Percentiles rank a stretch among this genome's conserved stretches.
Conservation (phyloP, 2,797 vertebrate species). For the Lagorchestes hirsutus region DNA sequence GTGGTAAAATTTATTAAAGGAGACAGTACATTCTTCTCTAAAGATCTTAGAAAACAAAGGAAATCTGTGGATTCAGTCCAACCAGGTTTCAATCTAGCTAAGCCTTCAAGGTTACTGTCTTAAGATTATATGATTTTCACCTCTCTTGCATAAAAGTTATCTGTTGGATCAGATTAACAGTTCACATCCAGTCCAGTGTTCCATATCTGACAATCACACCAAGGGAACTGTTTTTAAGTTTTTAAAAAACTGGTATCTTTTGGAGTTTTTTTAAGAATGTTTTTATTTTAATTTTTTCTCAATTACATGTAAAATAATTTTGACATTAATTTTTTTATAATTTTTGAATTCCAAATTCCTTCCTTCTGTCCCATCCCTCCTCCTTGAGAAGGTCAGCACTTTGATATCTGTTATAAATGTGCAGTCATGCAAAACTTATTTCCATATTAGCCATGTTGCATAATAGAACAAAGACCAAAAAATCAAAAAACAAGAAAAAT, state of each 20-base stretch:
- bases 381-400: not conserved
- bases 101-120: conserved; percentile 15
- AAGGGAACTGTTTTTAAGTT: not conserved
- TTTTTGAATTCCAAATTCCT: not conserved
- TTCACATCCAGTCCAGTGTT: not conserved
- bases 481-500: not conserved
- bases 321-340: not conserved
- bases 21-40: not conserved
- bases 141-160: not conserved
- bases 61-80: conserved; percentile 2
- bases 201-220: not conserved
- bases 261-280: not conserved
- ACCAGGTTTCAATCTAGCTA: not conserved
- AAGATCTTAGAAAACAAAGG: not conserved
- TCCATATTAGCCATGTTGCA: not conserved
- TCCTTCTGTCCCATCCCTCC: not conserved
- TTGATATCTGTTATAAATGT: not conserved
- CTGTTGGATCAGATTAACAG: not conserved
- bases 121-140: conserved; percentile 30
- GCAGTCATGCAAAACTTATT: not conserved
- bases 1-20: conserved; percentile 17
- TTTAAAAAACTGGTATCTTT: not conserved
- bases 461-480: not conserved
- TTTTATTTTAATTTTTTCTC: not conserved
- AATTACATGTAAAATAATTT: not conserved